Percentiles rank a stretch among this genome's conserved stretches.
Evolutionary conservation across 2,113 vertebrate species (phyloP).

Genomic region (Diphyllodes magnificus): DNA sequence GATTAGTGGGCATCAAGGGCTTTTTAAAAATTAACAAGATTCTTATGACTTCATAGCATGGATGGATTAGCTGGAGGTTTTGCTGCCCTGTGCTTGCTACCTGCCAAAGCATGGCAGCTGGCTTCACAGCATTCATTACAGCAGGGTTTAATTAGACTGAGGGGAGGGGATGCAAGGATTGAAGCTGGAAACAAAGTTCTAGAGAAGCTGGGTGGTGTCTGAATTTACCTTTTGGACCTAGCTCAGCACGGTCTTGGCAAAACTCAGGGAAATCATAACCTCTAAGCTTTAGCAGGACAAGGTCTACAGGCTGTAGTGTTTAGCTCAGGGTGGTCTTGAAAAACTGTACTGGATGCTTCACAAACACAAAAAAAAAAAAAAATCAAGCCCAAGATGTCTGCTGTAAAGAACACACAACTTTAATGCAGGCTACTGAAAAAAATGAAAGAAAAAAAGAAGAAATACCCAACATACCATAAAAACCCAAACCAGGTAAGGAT

Average conservation of each 20-base stretch:
- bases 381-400: neutral
- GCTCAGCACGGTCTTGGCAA: neutral
- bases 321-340: neutral
- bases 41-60: slow-evolving; percentile 55
- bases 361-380: neutral
- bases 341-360: neutral
- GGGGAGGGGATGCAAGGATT: neutral
- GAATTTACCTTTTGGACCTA: neutral
- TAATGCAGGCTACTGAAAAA: neutral
- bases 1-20: slow-evolving; percentile 64
- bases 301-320: neutral
- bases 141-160: neutral
- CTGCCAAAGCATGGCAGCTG: slow-evolving; percentile 39
- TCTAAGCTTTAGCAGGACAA: neutral
- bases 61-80: slow-evolving; percentile 46
- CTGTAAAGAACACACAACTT: neutral
- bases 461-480: neutral
- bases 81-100: neutral
- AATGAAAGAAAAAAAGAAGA: too few relatives aligned
- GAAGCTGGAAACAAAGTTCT: slow-evolving; percentile 16
- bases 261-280: neutral
- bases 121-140: neutral
- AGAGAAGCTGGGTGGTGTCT: neutral
- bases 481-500: neutral
- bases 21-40: slow-evolving; percentile 68